Evolutionary conservation across 35 echinoderm and acorn worm genomes (phyloP).

Genomic region (Patiria miniata): DNA sequence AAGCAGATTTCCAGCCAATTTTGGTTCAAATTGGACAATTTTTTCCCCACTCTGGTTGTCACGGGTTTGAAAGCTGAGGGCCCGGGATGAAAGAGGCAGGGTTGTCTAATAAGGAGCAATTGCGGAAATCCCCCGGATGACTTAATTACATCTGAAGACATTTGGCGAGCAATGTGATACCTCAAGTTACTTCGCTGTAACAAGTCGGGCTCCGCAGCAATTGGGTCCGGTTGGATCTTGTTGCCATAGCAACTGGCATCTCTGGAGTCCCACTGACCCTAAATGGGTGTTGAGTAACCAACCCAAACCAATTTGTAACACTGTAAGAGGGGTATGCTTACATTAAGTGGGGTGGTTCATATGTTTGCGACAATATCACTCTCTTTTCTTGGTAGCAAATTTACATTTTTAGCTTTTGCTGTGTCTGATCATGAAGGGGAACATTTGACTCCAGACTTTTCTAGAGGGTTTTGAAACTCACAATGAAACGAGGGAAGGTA

Average conservation of each 20-base stretch:
- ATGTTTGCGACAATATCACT: neutral
- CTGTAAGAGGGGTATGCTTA: neutral
- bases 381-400: neutral
- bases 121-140: neutral
- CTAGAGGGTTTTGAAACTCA: too few species aligned
- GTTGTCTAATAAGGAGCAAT: neutral
- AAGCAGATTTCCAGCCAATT: constrained; percentile 26
- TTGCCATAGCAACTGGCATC: neutral
- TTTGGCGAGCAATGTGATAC: constrained; percentile 19
- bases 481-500: too few species aligned
- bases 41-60: constrained; percentile 3
- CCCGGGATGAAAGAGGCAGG: neutral
- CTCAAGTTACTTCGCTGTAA: neutral
- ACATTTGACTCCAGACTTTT: too few species aligned
- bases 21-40: neutral
- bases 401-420: too few species aligned
- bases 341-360: neutral
- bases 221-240: neutral
- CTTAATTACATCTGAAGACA: constrained; percentile 27
- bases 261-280: neutral
- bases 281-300: constrained; percentile 21
- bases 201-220: neutral
- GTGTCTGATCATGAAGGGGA: too few species aligned
- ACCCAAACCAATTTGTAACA: constrained; percentile 7
- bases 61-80: neutral